These are phyloP conservation scores for Eulithis prunata DNA, from an alignment of 2,888 invertebrate genomes.

Conservation along the genomic window DNA sequence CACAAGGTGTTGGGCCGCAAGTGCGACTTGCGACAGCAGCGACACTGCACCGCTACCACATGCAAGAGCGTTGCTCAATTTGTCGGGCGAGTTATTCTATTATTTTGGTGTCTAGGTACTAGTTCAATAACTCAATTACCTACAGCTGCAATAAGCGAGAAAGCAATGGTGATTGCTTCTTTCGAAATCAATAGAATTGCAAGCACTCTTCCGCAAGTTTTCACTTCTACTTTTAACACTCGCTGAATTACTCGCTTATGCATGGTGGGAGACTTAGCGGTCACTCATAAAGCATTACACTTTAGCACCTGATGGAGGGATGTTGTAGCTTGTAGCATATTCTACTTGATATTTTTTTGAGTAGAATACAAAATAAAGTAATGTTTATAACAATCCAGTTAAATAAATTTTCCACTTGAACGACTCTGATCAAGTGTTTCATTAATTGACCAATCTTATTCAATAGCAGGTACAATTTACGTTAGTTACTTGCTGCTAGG, in stretches of 20 bases:
- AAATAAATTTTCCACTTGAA: constrained; percentile 34
- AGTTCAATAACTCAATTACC: constrained; percentile 58
- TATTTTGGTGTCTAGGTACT: constrained; percentile 51
- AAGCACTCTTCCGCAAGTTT: constrained; percentile 19
- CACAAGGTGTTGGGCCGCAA: constrained; percentile 76
- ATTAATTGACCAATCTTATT: constrained; percentile 44
- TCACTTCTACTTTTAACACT: constrained; percentile 10
- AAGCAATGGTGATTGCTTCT: constrained; percentile 51
- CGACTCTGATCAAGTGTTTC: constrained; percentile 39
- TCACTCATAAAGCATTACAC: not conserved
- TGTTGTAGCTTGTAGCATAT: no score
- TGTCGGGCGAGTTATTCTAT: constrained; percentile 68
- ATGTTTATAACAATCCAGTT: constrained; percentile 12
- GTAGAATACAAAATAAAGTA: not conserved
- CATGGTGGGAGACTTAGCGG: not conserved
- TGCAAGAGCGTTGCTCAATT: constrained; percentile 76
- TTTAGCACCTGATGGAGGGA: not conserved
- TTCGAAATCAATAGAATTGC: constrained; percentile 41
- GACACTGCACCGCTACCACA: constrained; percentile 51
- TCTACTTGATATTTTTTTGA: no score
- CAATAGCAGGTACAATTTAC: constrained; percentile 36
- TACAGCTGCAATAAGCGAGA: constrained; percentile 58
- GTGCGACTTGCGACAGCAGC: constrained; percentile 74
- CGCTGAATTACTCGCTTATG: not conserved
- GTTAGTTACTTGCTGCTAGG: constrained; percentile 21